These are phyloP conservation scores for Papilio aristodemus DNA, from an alignment of 1,140 invertebrate species.

Conservation along the genomic window DNA sequence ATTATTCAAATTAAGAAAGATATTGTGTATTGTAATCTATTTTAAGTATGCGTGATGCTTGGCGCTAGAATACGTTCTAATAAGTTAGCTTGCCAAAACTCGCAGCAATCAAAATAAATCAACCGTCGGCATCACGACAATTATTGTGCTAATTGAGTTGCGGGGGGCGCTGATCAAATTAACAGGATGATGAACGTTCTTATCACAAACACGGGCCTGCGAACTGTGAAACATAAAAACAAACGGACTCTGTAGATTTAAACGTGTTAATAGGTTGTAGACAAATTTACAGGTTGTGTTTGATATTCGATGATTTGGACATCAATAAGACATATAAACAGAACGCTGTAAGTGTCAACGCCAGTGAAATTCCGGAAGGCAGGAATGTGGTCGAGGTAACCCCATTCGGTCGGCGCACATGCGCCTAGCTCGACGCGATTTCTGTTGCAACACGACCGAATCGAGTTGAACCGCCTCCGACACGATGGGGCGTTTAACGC, in stretches of 20 bases:
- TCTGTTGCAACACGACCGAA: conserved; percentile 58
- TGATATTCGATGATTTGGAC: not conserved
- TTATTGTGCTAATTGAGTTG: conserved; percentile 24
- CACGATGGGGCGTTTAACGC: conserved; percentile 39
- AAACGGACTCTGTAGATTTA: not conserved
- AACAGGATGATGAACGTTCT: conserved; percentile 3
- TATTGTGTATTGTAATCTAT: not conserved
- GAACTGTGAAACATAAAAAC: not conserved
- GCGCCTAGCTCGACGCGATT: conserved; percentile 62
- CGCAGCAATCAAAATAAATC: conserved; percentile 28
- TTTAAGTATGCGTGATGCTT: conserved; percentile 24
- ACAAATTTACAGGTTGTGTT: not conserved
- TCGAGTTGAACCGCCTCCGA: conserved; percentile 44
- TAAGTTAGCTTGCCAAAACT: conserved; percentile 29
- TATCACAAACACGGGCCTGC: not conserved
- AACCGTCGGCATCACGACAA: conserved; percentile 22
- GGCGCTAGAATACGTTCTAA: conserved; percentile 28
- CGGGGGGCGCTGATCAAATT: conserved; percentile 1
- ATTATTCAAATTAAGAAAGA: not conserved
- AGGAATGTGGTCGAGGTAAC: conserved; percentile 74
- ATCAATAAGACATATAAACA: conserved; percentile 28
- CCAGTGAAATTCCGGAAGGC: conserved; percentile 73
- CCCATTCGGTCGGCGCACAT: conserved; percentile 68
- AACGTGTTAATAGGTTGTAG: not conserved
- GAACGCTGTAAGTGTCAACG: conserved; percentile 57